Evolutionary conservation across 1,140 invertebrate species (phyloP), one percentile per base, ranked within the genome.

Genomic region (Neuroterus valhalla): DNA sequence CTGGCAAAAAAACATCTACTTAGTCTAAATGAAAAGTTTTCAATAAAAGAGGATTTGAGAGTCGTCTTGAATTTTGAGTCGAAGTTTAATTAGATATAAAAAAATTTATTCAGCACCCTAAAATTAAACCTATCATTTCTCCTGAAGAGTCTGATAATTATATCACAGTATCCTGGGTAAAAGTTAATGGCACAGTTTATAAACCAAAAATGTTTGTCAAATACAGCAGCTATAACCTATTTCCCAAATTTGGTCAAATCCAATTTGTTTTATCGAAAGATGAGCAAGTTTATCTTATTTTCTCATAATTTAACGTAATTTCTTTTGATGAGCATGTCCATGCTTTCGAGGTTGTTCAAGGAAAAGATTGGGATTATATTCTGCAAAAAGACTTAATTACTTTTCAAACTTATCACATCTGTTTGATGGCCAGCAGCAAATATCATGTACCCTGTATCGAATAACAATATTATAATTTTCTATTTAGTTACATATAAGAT

Each of bases 1-100:
- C 38, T 69, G 21, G 68, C 44, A 12, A 26, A 3, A 6, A 68
- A 69, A 69, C 68, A 48, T 23, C 68, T 48, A 46, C 44, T 69
- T 8, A 26, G 8, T n/a, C 14, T 48, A 15, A 48, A 44, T 10
- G 6, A 69, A 46, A 69, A 23, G 46, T 69, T 69, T 26, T 48
- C 19, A 6, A 26, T 11, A 69, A 69, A 14, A 15, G 14, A 69
- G 43, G 50, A 14, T 55, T 55, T 26, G 50, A 55, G 2, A 26
- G 21, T 55, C 50, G 50, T 4, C 21, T 55, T 55, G 50, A 55
- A 12, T 55, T 23, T 14, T 21, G 8, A 14, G 14, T 10, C 3
- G 2, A 55, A 55, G 21, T 55, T 55, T 11, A 55, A 10, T 3
- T 14, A 26, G 21, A 55, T 11, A 4, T 55, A 2, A 55, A 55